Evolutionary conservation across 2,888 invertebrate genomes (phyloP).

Genomic region (Metallyticus violacea): DNA sequence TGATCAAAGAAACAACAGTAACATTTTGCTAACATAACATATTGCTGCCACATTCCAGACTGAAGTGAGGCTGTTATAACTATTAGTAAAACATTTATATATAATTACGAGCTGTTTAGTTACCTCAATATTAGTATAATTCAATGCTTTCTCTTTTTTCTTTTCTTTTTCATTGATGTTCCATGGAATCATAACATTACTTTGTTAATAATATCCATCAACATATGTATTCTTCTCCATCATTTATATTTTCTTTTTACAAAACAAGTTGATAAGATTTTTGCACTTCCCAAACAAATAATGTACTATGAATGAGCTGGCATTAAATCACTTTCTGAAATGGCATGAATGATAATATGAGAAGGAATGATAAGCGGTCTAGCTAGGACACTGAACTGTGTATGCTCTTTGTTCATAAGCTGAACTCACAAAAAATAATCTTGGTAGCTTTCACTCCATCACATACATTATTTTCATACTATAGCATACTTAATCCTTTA

Average conservation of each 20-base stretch:
- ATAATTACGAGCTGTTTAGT: background rate
- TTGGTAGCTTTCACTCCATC: background rate
- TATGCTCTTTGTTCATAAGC: background rate
- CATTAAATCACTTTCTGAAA: background rate
- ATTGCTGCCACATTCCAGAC: background rate
- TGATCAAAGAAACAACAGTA: background rate
- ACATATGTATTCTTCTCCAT: background rate
- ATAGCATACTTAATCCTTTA: background rate
- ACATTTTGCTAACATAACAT: background rate
- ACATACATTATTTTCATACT: background rate
- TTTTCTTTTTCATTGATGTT: background rate
- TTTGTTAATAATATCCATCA: background rate
- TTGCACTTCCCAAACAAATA: background rate
- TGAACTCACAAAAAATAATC: background rate
- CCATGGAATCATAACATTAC: background rate
- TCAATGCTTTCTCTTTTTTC: background rate
- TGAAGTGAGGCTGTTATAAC: background rate
- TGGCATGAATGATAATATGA: background rate
- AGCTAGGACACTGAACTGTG: background rate
- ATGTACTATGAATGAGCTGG: background rate
- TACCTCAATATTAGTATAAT: background rate
- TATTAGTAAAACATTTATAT: conserved; percentile 1
- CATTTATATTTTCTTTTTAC: background rate
- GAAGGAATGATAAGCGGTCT: background rate
- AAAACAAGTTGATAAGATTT: background rate